Base-by-base conservation (phyloP, 2,797 vertebrate genomes). In the Austrolebias charrua region DNA sequence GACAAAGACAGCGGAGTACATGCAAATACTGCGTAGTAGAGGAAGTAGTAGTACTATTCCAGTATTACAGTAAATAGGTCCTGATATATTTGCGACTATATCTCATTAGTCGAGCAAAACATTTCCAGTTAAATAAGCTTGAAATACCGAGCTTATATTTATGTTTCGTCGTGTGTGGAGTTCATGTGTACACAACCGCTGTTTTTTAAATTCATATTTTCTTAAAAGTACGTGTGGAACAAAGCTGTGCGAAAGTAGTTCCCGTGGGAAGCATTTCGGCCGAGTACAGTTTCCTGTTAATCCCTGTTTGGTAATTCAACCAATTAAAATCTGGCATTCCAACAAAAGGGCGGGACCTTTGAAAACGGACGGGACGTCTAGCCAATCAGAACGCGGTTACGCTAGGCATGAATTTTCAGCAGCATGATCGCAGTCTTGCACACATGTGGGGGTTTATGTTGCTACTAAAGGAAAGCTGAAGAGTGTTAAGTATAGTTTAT, bases 31-130 rank as follows among this genome's bases (percentile, higher is more conserved):
- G 86, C 87, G 88, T 89, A 90, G 86, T 89, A 86, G 79, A 91
- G 88, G 89, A 91, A 90, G 90, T 90, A 90, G 83, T 87, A 90
- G 83, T 91, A 91, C 86, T 90, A 89, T 86, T 87, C 83, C 84
- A 89, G 87, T 90, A 91, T 59, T 89, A 63, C 85, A 84, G 71
- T 86, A 83, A 71, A 88, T 77, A 33, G 87, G 75, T 86, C 87
- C 88, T 72, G 65, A 38, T 82, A 58, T 72, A 68, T 59, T 76
- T 73, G 33, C 44, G 48, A 49, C 55, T 20, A 3, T 54, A 65
- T 71, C 63, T 42, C 12, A 33, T 57, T 56, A 64, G 29, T 60
- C 54, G 52, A 46, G 53, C 51, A 5, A 44, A 53, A 75, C 0
- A 18, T 69, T 59, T 47, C 49, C 19, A 16, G n/a, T 60, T 66